Conservation (phyloP, 2,888 invertebrate genomes). For the Melieria omissa region DNA sequence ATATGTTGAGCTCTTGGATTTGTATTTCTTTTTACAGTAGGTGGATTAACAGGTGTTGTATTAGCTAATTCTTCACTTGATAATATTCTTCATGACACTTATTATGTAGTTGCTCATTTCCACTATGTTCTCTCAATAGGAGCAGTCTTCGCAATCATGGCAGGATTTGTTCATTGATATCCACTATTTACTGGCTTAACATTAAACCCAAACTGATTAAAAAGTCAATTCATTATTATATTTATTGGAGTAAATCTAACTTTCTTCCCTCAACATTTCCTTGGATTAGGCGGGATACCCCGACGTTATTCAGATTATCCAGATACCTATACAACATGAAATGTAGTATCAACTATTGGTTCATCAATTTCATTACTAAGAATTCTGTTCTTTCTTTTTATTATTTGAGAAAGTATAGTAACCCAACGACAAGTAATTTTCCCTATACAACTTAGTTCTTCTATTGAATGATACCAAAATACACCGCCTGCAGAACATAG, state of each 20-base stretch:
- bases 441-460: constrained; percentile 69
- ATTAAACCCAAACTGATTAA: constrained; percentile 72
- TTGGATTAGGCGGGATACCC: constrained; percentile 62
- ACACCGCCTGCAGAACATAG: constrained; percentile 72
- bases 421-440: constrained; percentile 69
- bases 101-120: constrained; percentile 86
- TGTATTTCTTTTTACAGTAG: constrained; percentile 81
- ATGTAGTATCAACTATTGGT: constrained; percentile 76
- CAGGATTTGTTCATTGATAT: constrained; percentile 78
- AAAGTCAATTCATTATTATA: constrained; percentile 78
- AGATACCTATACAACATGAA: constrained; percentile 75
- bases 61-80: constrained; percentile 73
- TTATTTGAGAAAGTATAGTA: constrained; percentile 73
- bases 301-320: constrained; percentile 82
- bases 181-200: constrained; percentile 74
- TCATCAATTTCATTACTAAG: constrained; percentile 73
- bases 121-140: constrained; percentile 85
- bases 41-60: constrained; percentile 77
- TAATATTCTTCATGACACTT: constrained; percentile 83
- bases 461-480: constrained; percentile 74
- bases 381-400: constrained; percentile 72
- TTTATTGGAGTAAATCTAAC: constrained; percentile 83
- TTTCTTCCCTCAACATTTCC: constrained; percentile 85
- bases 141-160: constrained; percentile 82
- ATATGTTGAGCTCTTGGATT: constrained; percentile 79